Evolutionary conservation across 2,797 vertebrate genomes (phyloP), one percentile per base, ranked within the genome.

Genomic region (Gobionotothen gibberifrons): DNA sequence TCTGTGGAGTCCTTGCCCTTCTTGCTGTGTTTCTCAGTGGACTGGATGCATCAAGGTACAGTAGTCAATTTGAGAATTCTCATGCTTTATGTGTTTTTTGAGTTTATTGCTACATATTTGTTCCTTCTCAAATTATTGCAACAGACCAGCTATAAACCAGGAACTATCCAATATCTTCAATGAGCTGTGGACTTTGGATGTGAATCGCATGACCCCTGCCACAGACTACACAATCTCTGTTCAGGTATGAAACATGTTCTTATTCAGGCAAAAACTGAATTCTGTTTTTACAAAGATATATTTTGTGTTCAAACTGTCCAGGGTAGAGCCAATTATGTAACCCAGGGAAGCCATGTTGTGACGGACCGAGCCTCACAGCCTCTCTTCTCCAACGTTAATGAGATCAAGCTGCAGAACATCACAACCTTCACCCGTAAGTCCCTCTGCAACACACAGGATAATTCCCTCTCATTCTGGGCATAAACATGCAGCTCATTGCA

Each of bases 101-200:
- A 60, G n/a, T 64, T n/a, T 17, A 63, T 6, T 3, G 8, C 59
- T 21, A 49, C 65, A 19, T 53, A n/a, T 40, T 48, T 43, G 5
- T 3, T 49, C 19, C 16, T 60, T 3, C 0, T 19, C 57, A 1
- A 19, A 22, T 67, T 49, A 69, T 26, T 71, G 46, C 67, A 91
- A 71, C 84, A 96, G 96, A 67, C 90, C 80, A 26, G 67, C 69
- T 68, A 65, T 96, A 44, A 96, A 96, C 72, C 90, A 83, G 82
- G 96, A 96, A 43, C 92, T 98, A 14, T 95, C 96, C 9, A 79
- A 83, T 56, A 69, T 97, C 32, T 93, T 97, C 83, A 95, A 80
- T 68, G 92, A 96, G 77, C 82, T 97, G 46, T 97, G 96, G 96
- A 94, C 89, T 36, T 57, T 96, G 69, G 95, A 97, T 60, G 83